A percentile compares a stretch with the other conserved stretches of the same genome.
Conservation (phyloP, 2,113 vertebrate genomes). For the Pangasianodon gigas region DNA sequence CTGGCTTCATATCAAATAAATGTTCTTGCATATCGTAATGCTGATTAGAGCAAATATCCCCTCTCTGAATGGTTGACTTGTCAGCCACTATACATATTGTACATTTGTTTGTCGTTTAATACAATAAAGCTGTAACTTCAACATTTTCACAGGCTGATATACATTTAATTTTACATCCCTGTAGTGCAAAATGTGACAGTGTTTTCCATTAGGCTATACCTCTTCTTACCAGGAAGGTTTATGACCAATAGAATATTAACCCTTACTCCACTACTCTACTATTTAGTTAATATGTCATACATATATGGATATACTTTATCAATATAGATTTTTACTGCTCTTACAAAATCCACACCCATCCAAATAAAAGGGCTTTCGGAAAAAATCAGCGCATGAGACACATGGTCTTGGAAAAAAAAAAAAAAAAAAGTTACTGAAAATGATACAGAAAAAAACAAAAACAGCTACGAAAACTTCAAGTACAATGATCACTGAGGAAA, state of each 20-base stretch:
- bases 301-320: slow-evolving; percentile 56
- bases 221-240: slow-evolving; percentile 72
- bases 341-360: slow-evolving; percentile 57
- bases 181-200: slow-evolving; percentile 61
- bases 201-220: slow-evolving; percentile 55
- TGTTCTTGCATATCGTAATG: slow-evolving; percentile 67
- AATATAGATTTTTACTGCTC: slow-evolving; percentile 56
- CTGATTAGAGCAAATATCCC: slow-evolving; percentile 56
- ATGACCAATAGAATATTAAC: slow-evolving; percentile 60
- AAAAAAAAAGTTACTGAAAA: slow-evolving; percentile 53
- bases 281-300: slow-evolving; percentile 51
- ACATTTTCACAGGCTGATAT: slow-evolving; percentile 54
- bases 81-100: slow-evolving; percentile 41
- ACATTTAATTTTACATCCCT: slow-evolving; percentile 57
- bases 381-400: slow-evolving; percentile 51
- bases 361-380: slow-evolving; percentile 40
- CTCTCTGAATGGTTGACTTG: slow-evolving; percentile 34
- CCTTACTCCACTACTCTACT: slow-evolving; percentile 48
- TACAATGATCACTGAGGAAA: slow-evolving; percentile 86
- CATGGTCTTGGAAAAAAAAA: slow-evolving; percentile 44
- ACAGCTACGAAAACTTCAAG: slow-evolving; percentile 92
- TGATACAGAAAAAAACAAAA: slow-evolving; percentile 60
- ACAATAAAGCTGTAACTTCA: slow-evolving; percentile 58
- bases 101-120: slow-evolving; percentile 37
- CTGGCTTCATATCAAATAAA: slow-evolving; percentile 36